Conservation (phyloP, 2,888 invertebrate species). For the Anticlea derivata region DNA sequence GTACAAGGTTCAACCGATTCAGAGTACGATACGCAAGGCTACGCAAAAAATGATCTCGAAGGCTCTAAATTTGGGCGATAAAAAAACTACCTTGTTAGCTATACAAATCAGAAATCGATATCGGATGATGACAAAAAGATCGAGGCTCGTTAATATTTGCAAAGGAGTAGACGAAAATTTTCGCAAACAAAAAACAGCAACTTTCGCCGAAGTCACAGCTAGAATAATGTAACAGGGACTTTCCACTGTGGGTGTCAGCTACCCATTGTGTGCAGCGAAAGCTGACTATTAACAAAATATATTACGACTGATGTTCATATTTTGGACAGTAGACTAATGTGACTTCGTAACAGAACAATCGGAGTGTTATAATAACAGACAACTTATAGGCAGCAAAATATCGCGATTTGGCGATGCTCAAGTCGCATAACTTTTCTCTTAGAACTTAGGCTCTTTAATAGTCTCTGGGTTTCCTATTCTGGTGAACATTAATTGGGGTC, state of each 20-base stretch:
- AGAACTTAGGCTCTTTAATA: too few relatives aligned
- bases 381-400: slow-evolving; percentile 3
- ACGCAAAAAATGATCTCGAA: slow-evolving; percentile 13
- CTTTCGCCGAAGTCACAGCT: slow-evolving; percentile 65
- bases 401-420: slow-evolving; percentile 1
- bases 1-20: slow-evolving; percentile 17
- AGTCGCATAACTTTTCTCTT: too few relatives aligned
- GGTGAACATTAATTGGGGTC: too few relatives aligned
- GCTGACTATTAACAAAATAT: slow-evolving; percentile 68
- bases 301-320: slow-evolving; percentile 41
- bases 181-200: slow-evolving; percentile 55
- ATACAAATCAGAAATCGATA: slow-evolving; percentile 11
- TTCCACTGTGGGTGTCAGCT: slow-evolving; percentile 70
- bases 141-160: slow-evolving; percentile 54
- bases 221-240: slow-evolving; percentile 59
- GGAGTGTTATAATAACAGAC: slow-evolving; percentile 6
- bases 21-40: slow-evolving; percentile 23
- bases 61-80: not conserved
- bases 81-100: slow-evolving; percentile 4
- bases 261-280: slow-evolving; percentile 72
- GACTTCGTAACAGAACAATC: slow-evolving; percentile 16
- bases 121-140: not conserved
- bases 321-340: slow-evolving; percentile 24
- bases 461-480: too few relatives aligned
- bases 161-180: slow-evolving; percentile 53